These are phyloP conservation scores for Argentina silus DNA, from an alignment of 2,797 vertebrate species.

Conservation along the genomic window DNA sequence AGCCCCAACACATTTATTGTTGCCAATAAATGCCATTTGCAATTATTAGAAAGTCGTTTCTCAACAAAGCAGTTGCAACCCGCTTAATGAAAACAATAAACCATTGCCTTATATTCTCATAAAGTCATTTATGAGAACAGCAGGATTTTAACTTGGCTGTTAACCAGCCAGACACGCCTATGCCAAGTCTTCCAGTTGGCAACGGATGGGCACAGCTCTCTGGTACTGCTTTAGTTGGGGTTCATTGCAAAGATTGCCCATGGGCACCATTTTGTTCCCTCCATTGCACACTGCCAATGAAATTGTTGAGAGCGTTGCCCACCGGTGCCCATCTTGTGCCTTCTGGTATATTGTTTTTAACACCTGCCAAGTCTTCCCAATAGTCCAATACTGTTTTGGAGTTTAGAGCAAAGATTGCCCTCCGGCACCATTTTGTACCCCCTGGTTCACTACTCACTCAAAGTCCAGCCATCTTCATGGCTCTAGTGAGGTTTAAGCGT, in stretches of 20 bases:
- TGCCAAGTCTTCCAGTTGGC: slow-evolving; percentile 59
- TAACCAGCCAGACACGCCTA: slow-evolving; percentile 38
- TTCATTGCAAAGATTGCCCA: not conserved
- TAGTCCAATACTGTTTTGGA: not conserved
- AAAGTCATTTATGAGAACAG: slow-evolving; percentile 59
- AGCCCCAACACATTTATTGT: slow-evolving; percentile 19
- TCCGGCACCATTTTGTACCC: slow-evolving; percentile 28
- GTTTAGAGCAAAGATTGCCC: slow-evolving; percentile 5
- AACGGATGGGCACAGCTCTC: slow-evolving; percentile 40
- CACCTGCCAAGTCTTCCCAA: not conserved
- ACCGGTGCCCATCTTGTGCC: not conserved
- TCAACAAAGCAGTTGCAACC: slow-evolving; percentile 41
- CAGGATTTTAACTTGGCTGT: slow-evolving; percentile 54
- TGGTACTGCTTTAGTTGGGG: not conserved
- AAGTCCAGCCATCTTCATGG: no score
- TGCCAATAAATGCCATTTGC: slow-evolving; percentile 44
- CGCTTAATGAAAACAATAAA: slow-evolving; percentile 61
- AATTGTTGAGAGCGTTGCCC: not conserved
- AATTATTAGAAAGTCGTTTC: slow-evolving; percentile 14
- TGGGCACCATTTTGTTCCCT: not conserved
- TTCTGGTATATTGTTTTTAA: not conserved
- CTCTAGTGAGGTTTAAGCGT: no score
- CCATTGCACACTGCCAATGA: not conserved
- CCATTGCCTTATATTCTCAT: slow-evolving; percentile 52
- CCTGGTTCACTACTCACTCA: slow-evolving; percentile 20